Evolutionary conservation across 2,113 vertebrate genomes (phyloP).

Genomic region (Prunella fulvescens): DNA sequence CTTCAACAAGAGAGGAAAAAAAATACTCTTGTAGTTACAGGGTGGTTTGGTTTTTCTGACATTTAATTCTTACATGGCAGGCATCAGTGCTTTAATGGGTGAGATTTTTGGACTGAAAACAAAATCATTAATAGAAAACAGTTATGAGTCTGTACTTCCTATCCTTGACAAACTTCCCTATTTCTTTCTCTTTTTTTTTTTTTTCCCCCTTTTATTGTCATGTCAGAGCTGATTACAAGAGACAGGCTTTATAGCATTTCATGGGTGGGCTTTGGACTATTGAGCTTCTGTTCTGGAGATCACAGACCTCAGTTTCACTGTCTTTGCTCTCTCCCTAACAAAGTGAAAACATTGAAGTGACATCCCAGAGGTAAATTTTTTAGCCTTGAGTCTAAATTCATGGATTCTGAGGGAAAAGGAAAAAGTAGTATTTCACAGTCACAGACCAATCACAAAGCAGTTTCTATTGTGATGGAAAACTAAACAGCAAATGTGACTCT

Average conservation of each 20-base stretch:
- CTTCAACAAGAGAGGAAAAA: background rate
- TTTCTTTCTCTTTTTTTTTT: background rate
- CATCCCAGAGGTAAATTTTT: background rate
- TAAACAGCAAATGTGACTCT: background rate
- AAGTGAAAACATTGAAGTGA: background rate
- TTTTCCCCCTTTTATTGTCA: background rate
- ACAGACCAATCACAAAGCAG: background rate
- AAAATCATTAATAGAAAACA: slow-evolving; percentile 17
- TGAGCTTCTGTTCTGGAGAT: background rate
- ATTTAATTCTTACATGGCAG: background rate
- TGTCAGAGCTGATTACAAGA: background rate
- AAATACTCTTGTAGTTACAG: background rate
- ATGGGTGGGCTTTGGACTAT: background rate
- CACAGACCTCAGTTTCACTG: background rate
- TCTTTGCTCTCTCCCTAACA: background rate
- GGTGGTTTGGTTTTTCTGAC: background rate
- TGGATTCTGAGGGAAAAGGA: background rate
- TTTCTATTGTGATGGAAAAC: background rate
- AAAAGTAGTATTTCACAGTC: background rate
- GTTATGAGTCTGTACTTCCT: background rate
- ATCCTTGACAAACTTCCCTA: background rate
- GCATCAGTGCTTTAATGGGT: slow-evolving; percentile 2
- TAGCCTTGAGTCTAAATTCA: background rate
- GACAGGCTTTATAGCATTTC: background rate
- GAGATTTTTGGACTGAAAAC: background rate